Conservation (phyloP, 2,797 vertebrate species). For the Sarcophilus harrisii region DNA sequence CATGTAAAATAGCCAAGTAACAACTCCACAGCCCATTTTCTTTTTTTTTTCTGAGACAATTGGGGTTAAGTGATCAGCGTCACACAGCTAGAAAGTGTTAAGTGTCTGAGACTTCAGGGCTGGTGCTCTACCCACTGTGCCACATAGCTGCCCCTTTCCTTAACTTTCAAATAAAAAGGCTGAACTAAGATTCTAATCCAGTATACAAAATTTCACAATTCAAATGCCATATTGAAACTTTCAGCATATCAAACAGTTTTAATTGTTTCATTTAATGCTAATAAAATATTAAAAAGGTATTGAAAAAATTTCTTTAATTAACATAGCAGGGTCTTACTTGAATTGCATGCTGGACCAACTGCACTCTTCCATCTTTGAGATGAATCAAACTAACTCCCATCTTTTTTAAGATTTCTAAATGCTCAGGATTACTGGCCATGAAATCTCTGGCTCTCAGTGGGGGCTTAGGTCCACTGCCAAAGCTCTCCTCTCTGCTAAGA, state of each 20-base stretch:
- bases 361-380: constrained; percentile 97
- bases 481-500: constrained; percentile 87
- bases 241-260: constrained; percentile 21
- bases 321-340: constrained; percentile 89
- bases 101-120: too few relatives aligned
- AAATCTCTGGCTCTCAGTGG: constrained; percentile 97
- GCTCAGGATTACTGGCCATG: constrained; percentile 98
- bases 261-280: constrained; percentile 43
- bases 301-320: constrained; percentile 25
- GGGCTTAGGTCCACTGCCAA: constrained; percentile 88
- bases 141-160: too few relatives aligned
- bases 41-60: too few relatives aligned
- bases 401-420: constrained; percentile 96
- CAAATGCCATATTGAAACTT: background rate
- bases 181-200: constrained; percentile 39
- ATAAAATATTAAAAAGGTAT: constrained; percentile 1
- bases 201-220: background rate
- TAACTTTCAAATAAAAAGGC: background rate
- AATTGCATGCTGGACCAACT: constrained; percentile 97
- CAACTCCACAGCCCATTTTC: background rate
- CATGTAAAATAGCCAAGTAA: background rate
- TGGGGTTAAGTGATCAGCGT: too few relatives aligned
- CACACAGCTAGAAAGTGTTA: too few relatives aligned
- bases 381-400: constrained; percentile 99
- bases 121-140: too few relatives aligned